phyloP scores from a whole-genome alignment of 2,113 vertebrate genomes.

The Clupea harengus region DNA sequence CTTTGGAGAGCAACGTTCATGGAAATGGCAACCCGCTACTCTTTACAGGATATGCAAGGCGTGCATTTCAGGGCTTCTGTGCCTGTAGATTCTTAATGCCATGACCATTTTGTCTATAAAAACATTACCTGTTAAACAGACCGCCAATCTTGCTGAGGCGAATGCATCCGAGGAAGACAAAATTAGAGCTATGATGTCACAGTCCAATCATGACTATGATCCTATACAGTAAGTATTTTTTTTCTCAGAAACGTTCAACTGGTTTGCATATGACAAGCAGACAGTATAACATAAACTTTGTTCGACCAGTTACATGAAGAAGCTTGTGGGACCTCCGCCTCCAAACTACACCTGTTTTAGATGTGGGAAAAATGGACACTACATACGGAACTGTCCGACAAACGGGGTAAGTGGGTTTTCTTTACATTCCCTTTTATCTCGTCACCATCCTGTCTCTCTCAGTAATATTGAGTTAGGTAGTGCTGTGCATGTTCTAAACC shows the following conservation, averaged over 20 bases:
- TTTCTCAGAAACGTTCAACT: background rate
- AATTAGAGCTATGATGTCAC: constrained; percentile 93
- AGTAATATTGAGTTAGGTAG: background rate
- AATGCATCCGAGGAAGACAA: constrained; percentile 98
- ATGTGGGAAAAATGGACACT: constrained; percentile 91
- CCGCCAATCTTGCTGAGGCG: constrained; percentile 92
- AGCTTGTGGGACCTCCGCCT: constrained; percentile 80
- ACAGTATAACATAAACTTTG: constrained; percentile 12
- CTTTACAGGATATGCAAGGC: constrained; percentile 79
- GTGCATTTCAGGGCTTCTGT: constrained; percentile 70
- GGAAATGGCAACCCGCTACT: constrained; percentile 62
- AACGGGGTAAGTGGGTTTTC: constrained; percentile 79
- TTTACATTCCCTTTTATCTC: background rate
- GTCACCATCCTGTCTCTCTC: background rate
- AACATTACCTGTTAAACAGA: constrained; percentile 87
- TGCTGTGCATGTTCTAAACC: background rate
- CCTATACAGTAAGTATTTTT: constrained; percentile 84
- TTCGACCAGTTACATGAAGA: constrained; percentile 85
- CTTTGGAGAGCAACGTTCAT: background rate
- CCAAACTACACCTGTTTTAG: constrained; percentile 92
- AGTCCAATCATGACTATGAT: constrained; percentile 93
- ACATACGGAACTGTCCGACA: constrained; percentile 93
- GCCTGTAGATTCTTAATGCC: constrained; percentile 36
- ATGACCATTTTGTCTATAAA: constrained; percentile 66
- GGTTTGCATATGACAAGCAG: background rate